Evolutionary conservation across 2,797 vertebrate genomes (phyloP).

Genomic region (Petrocephalus sullivani): DNA sequence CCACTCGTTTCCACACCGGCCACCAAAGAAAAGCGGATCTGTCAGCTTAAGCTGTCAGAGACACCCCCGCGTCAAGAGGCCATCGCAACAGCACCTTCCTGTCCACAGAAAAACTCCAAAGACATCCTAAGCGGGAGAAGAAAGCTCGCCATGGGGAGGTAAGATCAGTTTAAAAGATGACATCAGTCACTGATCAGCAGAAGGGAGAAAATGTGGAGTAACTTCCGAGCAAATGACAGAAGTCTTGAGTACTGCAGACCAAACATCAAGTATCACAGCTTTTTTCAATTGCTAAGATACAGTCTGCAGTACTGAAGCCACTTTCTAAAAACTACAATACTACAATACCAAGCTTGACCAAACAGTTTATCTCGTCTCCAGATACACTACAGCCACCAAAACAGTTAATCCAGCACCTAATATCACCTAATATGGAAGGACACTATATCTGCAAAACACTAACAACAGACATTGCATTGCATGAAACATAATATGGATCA

Average conservation of each 20-base stretch:
- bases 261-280: not conserved
- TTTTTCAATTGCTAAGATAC: too few species aligned
- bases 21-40: slow-evolving; percentile 16
- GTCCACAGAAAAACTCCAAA: not conserved
- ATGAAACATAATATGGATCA: too few species aligned
- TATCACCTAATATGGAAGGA: too few species aligned
- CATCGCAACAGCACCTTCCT: not conserved
- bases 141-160: too few species aligned
- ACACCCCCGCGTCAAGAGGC: not conserved
- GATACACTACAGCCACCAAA: too few species aligned
- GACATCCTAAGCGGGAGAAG: not conserved
- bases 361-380: too few species aligned
- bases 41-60: slow-evolving; percentile 21
- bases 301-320: too few species aligned
- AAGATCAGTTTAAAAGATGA: not conserved
- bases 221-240: not conserved
- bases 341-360: too few species aligned
- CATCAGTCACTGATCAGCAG: not conserved
- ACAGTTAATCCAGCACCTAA: too few species aligned
- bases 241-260: not conserved
- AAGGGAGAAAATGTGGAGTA: not conserved
- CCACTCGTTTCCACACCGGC: slow-evolving; percentile 21
- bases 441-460: too few species aligned
- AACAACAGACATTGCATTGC: too few species aligned
- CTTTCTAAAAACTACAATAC: too few species aligned